Evolutionary conservation across 2,797 vertebrate species (phyloP).

Genomic region (Danio aesculapii): DNA sequence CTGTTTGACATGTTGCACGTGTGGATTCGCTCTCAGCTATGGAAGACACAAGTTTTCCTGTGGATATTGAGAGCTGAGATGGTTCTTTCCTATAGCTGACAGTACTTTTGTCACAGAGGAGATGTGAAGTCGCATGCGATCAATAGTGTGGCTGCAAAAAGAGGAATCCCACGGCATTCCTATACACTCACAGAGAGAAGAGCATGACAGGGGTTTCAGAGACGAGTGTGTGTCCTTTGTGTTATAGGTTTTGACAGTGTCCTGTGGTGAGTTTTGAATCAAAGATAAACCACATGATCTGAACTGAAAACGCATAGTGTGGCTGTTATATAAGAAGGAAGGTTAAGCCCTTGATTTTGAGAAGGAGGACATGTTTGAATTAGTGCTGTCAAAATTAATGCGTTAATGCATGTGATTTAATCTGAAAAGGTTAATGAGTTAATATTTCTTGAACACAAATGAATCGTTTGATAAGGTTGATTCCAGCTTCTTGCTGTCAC

Average conservation of each 20-base stretch:
- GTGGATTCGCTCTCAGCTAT: background rate
- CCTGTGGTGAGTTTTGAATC: conserved; percentile 4
- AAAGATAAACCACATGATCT: background rate
- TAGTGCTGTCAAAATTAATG: too few relatives aligned
- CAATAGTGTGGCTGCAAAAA: background rate
- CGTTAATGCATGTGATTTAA: too few relatives aligned
- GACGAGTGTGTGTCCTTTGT: background rate
- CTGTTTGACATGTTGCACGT: background rate
- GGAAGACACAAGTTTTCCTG: background rate
- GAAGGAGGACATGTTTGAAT: too few relatives aligned
- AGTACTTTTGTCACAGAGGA: conserved; percentile 26
- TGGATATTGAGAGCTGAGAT: background rate
- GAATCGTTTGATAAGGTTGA: too few relatives aligned
- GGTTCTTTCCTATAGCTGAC: background rate
- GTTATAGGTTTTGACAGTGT: conserved; percentile 1
- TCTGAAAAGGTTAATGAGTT: too few relatives aligned
- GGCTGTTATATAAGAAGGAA: background rate
- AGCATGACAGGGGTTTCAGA: conserved; percentile 5
- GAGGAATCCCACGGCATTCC: conserved; percentile 10
- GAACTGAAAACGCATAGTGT: background rate
- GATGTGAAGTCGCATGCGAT: conserved; percentile 26
- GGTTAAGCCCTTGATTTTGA: background rate
- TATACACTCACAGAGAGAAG: background rate
- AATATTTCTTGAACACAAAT: too few relatives aligned
- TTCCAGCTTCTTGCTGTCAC: too few relatives aligned